These are phyloP conservation scores for Euplagia quadripunctaria DNA, from an alignment of 2,888 invertebrate genomes.

Conservation along the genomic window DNA sequence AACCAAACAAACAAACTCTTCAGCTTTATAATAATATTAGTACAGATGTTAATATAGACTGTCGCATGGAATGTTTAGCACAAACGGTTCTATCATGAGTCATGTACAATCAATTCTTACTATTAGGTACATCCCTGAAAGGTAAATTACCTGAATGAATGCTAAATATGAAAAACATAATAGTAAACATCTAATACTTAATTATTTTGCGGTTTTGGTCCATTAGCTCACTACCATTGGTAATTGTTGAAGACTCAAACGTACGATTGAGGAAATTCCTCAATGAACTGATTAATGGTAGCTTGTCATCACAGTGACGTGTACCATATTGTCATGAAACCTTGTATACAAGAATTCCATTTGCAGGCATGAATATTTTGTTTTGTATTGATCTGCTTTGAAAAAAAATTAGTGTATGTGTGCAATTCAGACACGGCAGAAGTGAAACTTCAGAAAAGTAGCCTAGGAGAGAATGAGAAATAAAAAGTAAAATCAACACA, in stretches of 20 bases:
- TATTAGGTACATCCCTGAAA: neutral
- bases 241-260: neutral
- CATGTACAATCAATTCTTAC: neutral
- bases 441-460: too few relatives aligned
- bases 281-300: neutral
- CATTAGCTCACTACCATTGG: neutral
- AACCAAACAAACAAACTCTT: too few relatives aligned
- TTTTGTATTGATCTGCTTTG: neutral
- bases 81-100: neutral
- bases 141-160: conserved; percentile 1
- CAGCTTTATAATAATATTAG: too few relatives aligned
- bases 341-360: neutral
- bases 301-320: neutral
- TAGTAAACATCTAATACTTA: neutral
- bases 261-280: neutral
- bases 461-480: too few relatives aligned
- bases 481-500: too few relatives aligned
- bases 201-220: neutral
- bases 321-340: neutral
- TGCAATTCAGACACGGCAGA: too few relatives aligned
- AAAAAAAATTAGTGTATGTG: too few relatives aligned
- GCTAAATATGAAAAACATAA: neutral
- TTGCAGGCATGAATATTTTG: neutral
- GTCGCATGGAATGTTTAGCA: too few relatives aligned
- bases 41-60: too few relatives aligned